Evolutionary conservation across 2,888 invertebrate genomes (phyloP).

Genomic region (Clistopyga incitator): DNA sequence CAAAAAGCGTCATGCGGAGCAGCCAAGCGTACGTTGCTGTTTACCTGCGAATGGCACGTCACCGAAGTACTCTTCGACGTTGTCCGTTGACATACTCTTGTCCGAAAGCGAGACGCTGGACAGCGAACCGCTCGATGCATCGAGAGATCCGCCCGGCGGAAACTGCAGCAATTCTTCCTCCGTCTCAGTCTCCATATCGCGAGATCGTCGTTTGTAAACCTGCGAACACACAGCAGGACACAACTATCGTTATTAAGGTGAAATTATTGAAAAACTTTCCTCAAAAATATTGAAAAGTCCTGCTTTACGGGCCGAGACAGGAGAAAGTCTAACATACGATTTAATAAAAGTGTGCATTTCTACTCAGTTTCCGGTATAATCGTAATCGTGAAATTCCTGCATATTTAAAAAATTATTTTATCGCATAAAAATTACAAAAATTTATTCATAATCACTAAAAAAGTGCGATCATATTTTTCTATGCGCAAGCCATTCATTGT

Average conservation of each 20-base stretch:
- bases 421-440: too few relatives aligned
- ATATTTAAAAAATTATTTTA: background rate
- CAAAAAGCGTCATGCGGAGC: constrained; percentile 84
- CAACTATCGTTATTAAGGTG: background rate
- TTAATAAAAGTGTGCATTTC: background rate
- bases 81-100: constrained; percentile 92
- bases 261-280: background rate
- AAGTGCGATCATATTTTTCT: too few relatives aligned
- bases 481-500: background rate
- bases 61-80: constrained; percentile 93
- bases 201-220: constrained; percentile 94
- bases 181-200: constrained; percentile 94
- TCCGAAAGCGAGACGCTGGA: constrained; percentile 90
- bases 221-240: constrained; percentile 79
- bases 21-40: constrained; percentile 84
- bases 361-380: background rate
- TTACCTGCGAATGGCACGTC: constrained; percentile 95
- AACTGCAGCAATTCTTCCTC: constrained; percentile 86
- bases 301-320: background rate
- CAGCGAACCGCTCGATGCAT: constrained; percentile 90
- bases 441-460: too few relatives aligned
- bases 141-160: constrained; percentile 84
- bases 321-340: background rate
- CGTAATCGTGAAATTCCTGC: background rate
- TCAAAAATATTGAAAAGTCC: background rate